Conservation (phyloP, 2,888 invertebrate genomes). For the Cremastinae sp. region DNA sequence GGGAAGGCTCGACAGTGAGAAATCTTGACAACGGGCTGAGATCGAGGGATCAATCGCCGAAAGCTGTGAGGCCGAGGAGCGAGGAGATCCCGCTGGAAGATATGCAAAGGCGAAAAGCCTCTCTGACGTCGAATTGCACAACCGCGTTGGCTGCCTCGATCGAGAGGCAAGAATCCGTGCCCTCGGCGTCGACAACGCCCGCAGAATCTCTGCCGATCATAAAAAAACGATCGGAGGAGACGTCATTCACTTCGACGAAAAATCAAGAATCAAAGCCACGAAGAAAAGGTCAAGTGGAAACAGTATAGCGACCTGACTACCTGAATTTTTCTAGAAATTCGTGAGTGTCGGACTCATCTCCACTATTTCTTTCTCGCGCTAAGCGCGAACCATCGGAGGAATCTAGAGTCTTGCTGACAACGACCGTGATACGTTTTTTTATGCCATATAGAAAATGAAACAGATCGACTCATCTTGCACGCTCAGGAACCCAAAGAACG, state of each 20-base stretch:
- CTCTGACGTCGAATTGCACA: slow-evolving; percentile 70
- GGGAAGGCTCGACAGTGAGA: slow-evolving; percentile 66
- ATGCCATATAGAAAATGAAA: slow-evolving; percentile 3
- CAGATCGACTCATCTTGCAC: neutral
- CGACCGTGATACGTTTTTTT: neutral
- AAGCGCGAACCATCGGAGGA: neutral
- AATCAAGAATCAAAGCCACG: slow-evolving; percentile 81
- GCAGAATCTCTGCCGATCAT: slow-evolving; percentile 57
- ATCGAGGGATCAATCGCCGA: slow-evolving; percentile 88
- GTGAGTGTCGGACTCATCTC: slow-evolving; percentile 6
- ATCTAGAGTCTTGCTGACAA: neutral
- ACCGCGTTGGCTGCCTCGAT: slow-evolving; percentile 51
- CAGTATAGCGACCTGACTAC: slow-evolving; percentile 82
- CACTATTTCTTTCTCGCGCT: slow-evolving; percentile 5
- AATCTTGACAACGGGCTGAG: slow-evolving; percentile 79
- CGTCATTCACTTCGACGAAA: slow-evolving; percentile 87
- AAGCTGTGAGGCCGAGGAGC: slow-evolving; percentile 87
- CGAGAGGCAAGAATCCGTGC: slow-evolving; percentile 51
- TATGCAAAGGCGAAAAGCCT: slow-evolving; percentile 82
- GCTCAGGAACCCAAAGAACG: too few relatives aligned
- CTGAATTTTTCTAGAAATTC: neutral
- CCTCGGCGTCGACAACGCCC: slow-evolving; percentile 58
- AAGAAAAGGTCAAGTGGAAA: slow-evolving; percentile 84
- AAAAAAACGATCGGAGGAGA: slow-evolving; percentile 85
- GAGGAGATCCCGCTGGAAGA: slow-evolving; percentile 92